Evolutionary conservation across 2,888 invertebrate genomes (phyloP), one percentile per base, ranked within the genome.

Genomic region (Conistra vaccinii): DNA sequence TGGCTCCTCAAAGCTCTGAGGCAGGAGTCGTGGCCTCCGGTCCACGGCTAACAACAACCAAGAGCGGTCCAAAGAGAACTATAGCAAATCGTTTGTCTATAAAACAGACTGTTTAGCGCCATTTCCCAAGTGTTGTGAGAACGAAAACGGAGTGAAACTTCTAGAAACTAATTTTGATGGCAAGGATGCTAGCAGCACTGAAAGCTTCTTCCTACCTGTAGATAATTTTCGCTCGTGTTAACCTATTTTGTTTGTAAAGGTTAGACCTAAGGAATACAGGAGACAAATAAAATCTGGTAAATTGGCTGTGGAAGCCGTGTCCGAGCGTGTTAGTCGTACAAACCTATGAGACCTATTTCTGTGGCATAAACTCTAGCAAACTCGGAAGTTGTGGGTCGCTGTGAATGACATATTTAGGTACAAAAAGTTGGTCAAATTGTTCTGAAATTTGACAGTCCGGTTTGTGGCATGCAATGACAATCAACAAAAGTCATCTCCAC

Each of bases 1-100:
- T 85, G 96, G 96, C 3, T 91, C 95, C 0, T 96, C 96, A 65
- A 96, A 96, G 77, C 95, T 96, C 93, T 96, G 96, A 96, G 95
- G 90, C 85, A 90, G 93, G 93, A 84, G 83, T 69, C 86, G 82
- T 86, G 93, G 93, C 91, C 91, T 89, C 69, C 62, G 87, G 86
- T 87, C 84, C 78, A 83, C 89, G 88, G 93, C 93, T 87, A 93
- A 94, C 89, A 94, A 94, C 89, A 94, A 95, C 86, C 90, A 89
- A 68, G 93, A 92, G 74, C 89, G 93, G 73, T 92, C 92, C 81
- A 92, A 95, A 79, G 91, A 92, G 86, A 94, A 95, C 90, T 95
- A 94, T 86, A 95, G 93, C 90, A 94, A 94, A 76, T 89, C 92
- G 6, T 86, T 91, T 62, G 83, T 90, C 17, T 91, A 91, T 85